Percentiles rank a stretch among this genome's conserved stretches.
Evolutionary conservation across 2,113 vertebrate genomes (phyloP).

Genomic region (Papio anubis): DNA sequence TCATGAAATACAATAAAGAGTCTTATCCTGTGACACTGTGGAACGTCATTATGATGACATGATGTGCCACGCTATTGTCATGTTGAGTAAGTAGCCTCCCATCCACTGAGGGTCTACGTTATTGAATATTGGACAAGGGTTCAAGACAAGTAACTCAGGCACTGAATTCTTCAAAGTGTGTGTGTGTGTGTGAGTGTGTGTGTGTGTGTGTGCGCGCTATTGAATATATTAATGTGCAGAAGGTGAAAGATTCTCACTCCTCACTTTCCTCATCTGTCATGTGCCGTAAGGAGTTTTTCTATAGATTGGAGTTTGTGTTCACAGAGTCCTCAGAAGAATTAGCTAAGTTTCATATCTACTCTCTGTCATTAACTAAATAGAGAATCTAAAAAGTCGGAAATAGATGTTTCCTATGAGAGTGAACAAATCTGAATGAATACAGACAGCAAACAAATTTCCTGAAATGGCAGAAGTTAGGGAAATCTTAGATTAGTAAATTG

Average conservation of each 20-base stretch:
- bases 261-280: background rate
- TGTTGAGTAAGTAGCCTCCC: background rate
- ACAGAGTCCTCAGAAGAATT: background rate
- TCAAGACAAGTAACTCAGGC: background rate
- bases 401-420: background rate
- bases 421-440: background rate
- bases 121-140: background rate
- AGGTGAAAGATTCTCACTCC: background rate
- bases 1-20: background rate
- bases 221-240: background rate
- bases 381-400: background rate
- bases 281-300: background rate
- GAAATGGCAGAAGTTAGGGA: background rate
- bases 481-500: background rate
- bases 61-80: background rate
- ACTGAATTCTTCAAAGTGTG: background rate
- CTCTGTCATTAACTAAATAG: background rate
- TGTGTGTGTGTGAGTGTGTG: background rate
- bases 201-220: background rate
- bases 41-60: background rate
- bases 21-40: background rate
- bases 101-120: rapidly evolving
- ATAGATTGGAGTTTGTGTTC: background rate
- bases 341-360: background rate
- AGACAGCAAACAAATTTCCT: background rate